These are phyloP conservation scores for Oophaga sylvatica DNA, from an alignment of 2,797 vertebrate species.

Conservation along the genomic window DNA sequence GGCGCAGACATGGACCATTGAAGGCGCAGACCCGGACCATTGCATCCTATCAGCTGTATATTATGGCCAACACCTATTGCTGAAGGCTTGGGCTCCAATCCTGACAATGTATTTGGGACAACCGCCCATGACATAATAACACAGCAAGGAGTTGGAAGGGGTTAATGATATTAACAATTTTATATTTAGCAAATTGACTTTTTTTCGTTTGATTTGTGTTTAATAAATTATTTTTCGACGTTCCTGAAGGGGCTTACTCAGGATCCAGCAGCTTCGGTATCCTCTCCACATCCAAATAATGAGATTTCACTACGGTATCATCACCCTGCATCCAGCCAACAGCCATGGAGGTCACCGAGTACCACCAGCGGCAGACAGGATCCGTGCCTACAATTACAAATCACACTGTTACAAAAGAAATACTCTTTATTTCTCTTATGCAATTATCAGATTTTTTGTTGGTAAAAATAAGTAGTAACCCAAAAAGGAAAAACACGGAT, in stretches of 20 bases:
- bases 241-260: conserved; percentile 67
- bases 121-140: too few species aligned
- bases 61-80: too few species aligned
- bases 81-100: too few species aligned
- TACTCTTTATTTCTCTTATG: neutral
- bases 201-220: too few species aligned
- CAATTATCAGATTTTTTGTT: neutral
- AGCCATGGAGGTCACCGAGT: conserved; percentile 83
- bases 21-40: too few species aligned
- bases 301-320: conserved; percentile 80
- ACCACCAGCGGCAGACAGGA: conserved; percentile 94
- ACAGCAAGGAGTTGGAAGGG: too few species aligned
- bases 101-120: too few species aligned
- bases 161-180: too few species aligned
- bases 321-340: conserved; percentile 92
- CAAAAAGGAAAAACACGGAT: neutral
- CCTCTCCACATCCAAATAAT: conserved; percentile 86
- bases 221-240: neutral
- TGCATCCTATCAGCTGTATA: too few species aligned
- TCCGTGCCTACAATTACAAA: conserved; percentile 80
- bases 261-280: conserved; percentile 88
- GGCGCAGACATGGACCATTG: too few species aligned
- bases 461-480: neutral
- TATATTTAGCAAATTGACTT: too few species aligned
- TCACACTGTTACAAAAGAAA: neutral